Percentiles rank a stretch among this genome's conserved stretches.
Evolutionary conservation across 2,113 vertebrate genomes (phyloP).

Genomic region (Strix aluco): DNA sequence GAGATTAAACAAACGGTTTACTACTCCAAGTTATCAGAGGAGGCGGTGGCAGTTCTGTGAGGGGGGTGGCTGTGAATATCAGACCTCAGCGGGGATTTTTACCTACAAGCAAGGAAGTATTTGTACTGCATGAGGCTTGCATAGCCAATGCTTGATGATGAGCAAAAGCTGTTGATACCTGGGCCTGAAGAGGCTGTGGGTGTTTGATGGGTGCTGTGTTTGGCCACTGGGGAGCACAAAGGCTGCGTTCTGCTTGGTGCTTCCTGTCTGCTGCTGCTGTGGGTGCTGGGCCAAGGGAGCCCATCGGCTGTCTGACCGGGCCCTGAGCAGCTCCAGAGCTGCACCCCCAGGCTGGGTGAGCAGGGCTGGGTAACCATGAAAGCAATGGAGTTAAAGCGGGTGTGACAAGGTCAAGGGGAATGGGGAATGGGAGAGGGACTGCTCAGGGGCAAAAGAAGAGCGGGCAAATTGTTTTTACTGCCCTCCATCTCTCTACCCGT

Average conservation of each 20-base stretch:
- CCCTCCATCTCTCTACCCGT: neutral
- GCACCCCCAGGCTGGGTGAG: neutral
- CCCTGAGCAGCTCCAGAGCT: neutral
- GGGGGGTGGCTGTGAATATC: neutral
- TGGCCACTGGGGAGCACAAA: rapidly evolving
- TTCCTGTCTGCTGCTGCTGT: rapidly evolving
- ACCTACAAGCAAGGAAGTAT: rapidly evolving
- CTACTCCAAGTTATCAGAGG: neutral
- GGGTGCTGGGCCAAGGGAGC: neutral
- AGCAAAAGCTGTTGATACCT: neutral
- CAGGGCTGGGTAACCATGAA: neutral
- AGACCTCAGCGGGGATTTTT: neutral
- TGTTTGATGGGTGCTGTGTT: rapidly evolving
- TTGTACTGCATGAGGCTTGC: rapidly evolving
- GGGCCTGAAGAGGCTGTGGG: rapidly evolving
- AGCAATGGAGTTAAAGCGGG: neutral
- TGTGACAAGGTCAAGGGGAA: neutral
- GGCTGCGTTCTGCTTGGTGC: rapidly evolving
- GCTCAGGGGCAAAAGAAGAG: neutral
- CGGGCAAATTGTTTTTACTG: neutral
- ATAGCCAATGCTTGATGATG: rapidly evolving
- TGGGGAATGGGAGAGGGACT: neutral
- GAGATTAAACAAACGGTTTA: conserved; percentile 78
- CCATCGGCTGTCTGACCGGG: rapidly evolving
- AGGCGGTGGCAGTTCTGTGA: neutral